Evolutionary conservation across 1,140 invertebrate genomes (phyloP).

Genomic region (Ceratosolen fusciceps): DNA sequence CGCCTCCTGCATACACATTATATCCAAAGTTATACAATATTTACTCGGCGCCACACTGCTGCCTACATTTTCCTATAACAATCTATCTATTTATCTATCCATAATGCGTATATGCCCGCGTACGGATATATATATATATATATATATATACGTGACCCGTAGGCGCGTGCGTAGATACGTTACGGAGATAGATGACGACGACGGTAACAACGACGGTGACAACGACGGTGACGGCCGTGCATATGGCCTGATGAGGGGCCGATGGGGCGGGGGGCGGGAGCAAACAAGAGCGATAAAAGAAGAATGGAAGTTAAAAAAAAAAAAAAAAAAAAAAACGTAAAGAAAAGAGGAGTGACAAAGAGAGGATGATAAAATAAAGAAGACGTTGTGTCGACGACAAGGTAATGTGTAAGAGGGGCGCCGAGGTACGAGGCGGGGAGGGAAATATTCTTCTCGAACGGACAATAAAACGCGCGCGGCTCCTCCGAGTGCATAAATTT

Average conservation of each 20-base stretch:
- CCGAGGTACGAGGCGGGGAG: no score
- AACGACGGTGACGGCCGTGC: no score
- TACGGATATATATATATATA: not conserved
- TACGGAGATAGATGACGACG: no score
- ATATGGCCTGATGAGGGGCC: no score
- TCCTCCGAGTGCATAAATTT: constrained; percentile 42
- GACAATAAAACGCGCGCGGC: constrained; percentile 38
- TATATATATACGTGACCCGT: not conserved
- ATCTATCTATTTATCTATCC: no score
- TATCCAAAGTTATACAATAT: constrained; percentile 24
- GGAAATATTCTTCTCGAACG: constrained; percentile 20
- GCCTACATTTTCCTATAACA: no score
- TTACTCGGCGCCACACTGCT: not conserved
- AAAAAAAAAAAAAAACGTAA: not conserved
- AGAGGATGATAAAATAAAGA: not conserved
- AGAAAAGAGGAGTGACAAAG: not conserved
- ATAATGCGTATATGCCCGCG: no score
- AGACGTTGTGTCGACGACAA: not conserved
- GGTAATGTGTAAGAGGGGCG: no score
- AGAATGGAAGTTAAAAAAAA: no score
- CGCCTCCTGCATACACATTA: not conserved
- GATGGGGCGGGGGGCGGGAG: no score
- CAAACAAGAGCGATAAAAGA: not conserved
- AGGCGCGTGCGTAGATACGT: not conserved
- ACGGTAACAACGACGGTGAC: no score